Conservation (phyloP, 1,140 invertebrate species). For the Lepidurus couesii region DNA sequence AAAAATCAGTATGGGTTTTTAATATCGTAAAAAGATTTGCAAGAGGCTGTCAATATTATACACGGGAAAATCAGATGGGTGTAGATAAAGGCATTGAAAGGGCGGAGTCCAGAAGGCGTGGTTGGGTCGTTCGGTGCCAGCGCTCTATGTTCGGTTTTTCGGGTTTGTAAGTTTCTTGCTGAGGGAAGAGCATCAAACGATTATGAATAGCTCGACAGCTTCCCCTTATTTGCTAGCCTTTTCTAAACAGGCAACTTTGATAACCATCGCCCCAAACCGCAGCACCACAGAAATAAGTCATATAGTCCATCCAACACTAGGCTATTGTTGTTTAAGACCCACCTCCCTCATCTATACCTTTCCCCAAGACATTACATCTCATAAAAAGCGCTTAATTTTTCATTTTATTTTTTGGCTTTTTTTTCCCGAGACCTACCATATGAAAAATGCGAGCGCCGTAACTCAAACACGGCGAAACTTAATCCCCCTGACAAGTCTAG, state of each 20-base stretch:
- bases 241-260: background rate
- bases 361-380: background rate
- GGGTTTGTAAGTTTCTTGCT: background rate
- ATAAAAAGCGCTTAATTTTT: background rate
- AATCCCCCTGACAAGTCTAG: background rate
- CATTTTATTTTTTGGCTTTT: background rate
- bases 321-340: background rate
- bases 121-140: slow-evolving; percentile 12
- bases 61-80: background rate
- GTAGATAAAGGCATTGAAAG: slow-evolving; percentile 22
- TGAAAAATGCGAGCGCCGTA: background rate
- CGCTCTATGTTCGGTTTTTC: background rate
- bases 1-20: background rate
- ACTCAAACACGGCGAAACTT: background rate
- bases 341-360: slow-evolving; percentile 8
- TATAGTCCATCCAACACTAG: background rate
- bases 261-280: background rate
- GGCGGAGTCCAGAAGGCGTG: slow-evolving; percentile 10
- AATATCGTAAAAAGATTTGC: background rate
- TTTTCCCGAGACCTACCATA: background rate
- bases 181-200: background rate
- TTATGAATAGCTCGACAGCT: slow-evolving; percentile 10
- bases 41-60: slow-evolving; percentile 5
- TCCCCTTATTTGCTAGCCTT: slow-evolving; percentile 19
- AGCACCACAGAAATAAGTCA: slow-evolving; percentile 14